A percentile compares a stretch with the other conserved stretches of the same genome.
These are phyloP conservation scores for Sycobia sp. DNA, from an alignment of 1,140 invertebrate species.

Conservation along the genomic window DNA sequence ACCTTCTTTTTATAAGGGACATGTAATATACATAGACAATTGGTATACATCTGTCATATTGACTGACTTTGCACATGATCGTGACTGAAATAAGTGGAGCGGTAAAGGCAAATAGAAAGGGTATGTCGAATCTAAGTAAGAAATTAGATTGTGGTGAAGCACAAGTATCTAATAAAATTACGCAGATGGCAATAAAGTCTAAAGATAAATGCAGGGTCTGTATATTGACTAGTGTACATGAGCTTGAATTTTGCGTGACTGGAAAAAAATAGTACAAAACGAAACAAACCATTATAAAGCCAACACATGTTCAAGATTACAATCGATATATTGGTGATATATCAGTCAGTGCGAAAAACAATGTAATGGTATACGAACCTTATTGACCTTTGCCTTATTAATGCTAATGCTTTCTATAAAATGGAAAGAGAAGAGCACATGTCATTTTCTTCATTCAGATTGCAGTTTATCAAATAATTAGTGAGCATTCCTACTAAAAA, in stretches of 20 bases:
- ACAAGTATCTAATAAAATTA: constrained; percentile 11
- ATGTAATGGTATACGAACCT: constrained; percentile 17
- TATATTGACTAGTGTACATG: constrained; percentile 22
- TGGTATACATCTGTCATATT: constrained; percentile 2
- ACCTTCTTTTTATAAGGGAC: constrained; percentile 26
- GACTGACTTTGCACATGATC: constrained; percentile 14
- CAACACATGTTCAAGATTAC: neutral
- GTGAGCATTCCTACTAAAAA: constrained; percentile 25
- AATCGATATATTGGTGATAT: constrained; percentile 6
- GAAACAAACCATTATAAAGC: constrained; percentile 16
- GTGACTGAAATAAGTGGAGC: constrained; percentile 9
- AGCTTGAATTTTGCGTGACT: constrained; percentile 13
- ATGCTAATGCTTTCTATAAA: constrained; percentile 35
- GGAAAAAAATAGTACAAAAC: constrained; percentile 10
- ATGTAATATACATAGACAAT: too few relatives aligned
- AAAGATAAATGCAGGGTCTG: constrained; percentile 15
- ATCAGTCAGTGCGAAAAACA: constrained; percentile 3
- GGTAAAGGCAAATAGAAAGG: constrained; percentile 10
- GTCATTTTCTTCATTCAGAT: constrained; percentile 31
- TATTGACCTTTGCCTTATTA: constrained; percentile 33
- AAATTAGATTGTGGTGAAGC: constrained; percentile 21
- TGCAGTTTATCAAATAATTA: constrained; percentile 26
- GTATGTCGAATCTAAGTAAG: constrained; percentile 7
- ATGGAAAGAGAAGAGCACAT: constrained; percentile 34
- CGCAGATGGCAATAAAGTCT: constrained; percentile 24